Evolutionary conservation across 1,140 invertebrate species (phyloP).

Genomic region (Prorops nasuta): DNA sequence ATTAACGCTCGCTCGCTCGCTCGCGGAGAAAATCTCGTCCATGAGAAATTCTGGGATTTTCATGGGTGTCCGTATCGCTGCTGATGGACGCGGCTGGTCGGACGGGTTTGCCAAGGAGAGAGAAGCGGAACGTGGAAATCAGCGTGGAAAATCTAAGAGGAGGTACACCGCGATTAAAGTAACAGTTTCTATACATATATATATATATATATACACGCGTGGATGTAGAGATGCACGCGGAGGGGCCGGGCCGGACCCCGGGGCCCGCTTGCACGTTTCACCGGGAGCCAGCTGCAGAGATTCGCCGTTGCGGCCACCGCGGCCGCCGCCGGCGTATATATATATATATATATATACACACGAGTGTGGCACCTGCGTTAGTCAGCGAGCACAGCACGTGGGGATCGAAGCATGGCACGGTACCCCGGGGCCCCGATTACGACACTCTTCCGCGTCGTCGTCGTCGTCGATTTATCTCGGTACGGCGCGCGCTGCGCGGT

Average conservation of each 20-base stretch:
- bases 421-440: constrained; percentile 31
- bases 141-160: too few relatives aligned
- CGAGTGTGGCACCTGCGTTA: constrained; percentile 25
- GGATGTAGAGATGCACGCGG: neutral
- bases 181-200: neutral
- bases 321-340: too few relatives aligned
- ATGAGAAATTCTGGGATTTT: too few relatives aligned
- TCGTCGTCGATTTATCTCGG: constrained; percentile 29
- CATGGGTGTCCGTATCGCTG: too few relatives aligned
- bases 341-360: too few relatives aligned
- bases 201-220: neutral
- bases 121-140: too few relatives aligned
- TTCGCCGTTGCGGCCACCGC: neutral
- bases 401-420: constrained; percentile 15
- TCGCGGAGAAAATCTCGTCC: too few relatives aligned
- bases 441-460: constrained; percentile 36
- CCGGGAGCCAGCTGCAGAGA: neutral
- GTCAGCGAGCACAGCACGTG: constrained; percentile 21
- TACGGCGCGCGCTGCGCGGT: neutral
- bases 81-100: too few relatives aligned
- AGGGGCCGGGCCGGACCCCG: neutral
- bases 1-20: too few relatives aligned
- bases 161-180: too few relatives aligned
- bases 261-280: neutral
- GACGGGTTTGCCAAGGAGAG: too few relatives aligned